Percentiles rank a stretch among this genome's conserved stretches.
Conservation (phyloP, 2,797 vertebrate genomes). For the Poliocrania exsul region DNA sequence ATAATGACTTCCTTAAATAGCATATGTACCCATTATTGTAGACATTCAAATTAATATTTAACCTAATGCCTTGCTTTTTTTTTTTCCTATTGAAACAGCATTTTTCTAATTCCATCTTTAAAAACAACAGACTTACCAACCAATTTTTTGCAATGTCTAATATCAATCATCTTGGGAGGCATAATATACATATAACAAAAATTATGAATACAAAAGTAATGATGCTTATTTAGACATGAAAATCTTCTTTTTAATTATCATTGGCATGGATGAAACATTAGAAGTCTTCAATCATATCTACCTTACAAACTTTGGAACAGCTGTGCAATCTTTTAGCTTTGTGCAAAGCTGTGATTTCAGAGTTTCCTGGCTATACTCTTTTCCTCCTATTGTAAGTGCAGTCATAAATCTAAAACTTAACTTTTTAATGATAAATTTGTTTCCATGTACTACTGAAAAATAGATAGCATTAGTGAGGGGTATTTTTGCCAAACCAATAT, state of each 20-base stretch:
- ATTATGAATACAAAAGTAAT: background rate
- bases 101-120: conserved; percentile 61
- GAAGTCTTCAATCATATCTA: background rate
- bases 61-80: conserved; percentile 51
- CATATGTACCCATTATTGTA: conserved; percentile 64
- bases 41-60: conserved; percentile 81
- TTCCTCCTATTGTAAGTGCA: background rate
- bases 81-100: conserved; percentile 30
- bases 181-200: background rate
- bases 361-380: background rate
- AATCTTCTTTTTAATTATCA: background rate
- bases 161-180: background rate
- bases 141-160: background rate
- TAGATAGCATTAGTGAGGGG: fast-evolving
- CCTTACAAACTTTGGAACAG: background rate
- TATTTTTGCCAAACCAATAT: background rate
- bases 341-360: background rate
- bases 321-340: background rate
- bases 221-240: background rate
- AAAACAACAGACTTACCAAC: conserved; percentile 26
- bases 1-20: conserved; percentile 79
- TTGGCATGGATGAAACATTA: background rate
- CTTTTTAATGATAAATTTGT: background rate
- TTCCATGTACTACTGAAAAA: background rate
- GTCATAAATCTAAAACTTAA: background rate